These are phyloP conservation scores for Thripadectes ignobilis DNA, from an alignment of 2,797 vertebrate genomes.

Conservation along the genomic window DNA sequence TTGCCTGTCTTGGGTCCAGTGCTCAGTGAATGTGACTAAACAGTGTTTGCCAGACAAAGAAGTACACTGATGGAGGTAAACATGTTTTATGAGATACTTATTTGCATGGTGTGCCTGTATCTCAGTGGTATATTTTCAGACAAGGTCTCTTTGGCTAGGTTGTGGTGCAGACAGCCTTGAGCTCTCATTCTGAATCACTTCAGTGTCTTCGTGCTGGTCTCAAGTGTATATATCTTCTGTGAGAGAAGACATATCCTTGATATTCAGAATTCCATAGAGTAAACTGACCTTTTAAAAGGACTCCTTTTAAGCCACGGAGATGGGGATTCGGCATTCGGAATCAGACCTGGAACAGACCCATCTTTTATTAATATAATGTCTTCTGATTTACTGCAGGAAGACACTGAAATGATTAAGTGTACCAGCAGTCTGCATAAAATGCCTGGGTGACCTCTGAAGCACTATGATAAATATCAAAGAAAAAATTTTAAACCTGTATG, in stretches of 20 bases:
- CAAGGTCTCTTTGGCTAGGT: neutral
- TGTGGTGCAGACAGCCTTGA: neutral
- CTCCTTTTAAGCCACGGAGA: constrained; percentile 21
- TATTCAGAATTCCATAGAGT: constrained; percentile 14
- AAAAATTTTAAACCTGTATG: constrained; percentile 14
- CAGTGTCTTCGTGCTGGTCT: neutral
- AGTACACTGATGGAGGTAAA: neutral
- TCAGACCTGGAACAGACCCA: constrained; percentile 37
- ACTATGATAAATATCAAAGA: constrained; percentile 38
- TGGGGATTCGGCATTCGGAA: neutral
- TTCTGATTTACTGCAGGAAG: constrained; percentile 63
- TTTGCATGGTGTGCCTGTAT: neutral
- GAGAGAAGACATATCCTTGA: neutral
- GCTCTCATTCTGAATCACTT: neutral
- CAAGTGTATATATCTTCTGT: neutral
- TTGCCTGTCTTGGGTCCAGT: neutral
- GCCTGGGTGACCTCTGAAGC: constrained; percentile 45
- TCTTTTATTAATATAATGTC: constrained; percentile 60
- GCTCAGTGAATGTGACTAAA: neutral
- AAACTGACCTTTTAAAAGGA: constrained; percentile 50
- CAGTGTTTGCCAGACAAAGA: neutral
- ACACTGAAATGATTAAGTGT: constrained; percentile 54
- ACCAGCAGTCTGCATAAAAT: constrained; percentile 52
- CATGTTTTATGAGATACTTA: neutral
- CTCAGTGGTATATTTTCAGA: neutral